Base-by-base conservation (phyloP, 2,888 invertebrate species). In the Amblyteles armatorius region DNA sequence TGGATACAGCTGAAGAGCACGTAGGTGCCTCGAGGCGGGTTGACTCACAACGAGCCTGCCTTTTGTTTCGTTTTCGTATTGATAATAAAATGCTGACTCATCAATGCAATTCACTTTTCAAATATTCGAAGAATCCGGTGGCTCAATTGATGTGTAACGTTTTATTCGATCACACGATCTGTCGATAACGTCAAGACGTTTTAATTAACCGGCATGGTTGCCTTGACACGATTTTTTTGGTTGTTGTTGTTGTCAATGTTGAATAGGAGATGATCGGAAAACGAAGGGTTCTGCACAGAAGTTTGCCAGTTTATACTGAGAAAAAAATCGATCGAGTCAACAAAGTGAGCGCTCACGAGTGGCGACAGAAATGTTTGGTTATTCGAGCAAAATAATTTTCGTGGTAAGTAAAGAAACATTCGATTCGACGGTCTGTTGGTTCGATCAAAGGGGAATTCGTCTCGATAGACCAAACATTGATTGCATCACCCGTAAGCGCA, bases 21-120 rank as follows among this genome's bases (percentile, higher is more conserved):
- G n/a, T 63, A 63, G 16, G 16, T 6, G 7, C 29, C 16, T 29
- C 26, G 33, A 29, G 40, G 72, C 22, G 36, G 55, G 11, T 72
- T 72, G 72, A 72, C 72, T 72, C 72, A 57, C 36, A 36, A 29
- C 72, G 22, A 55, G 40, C 57, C 36, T 29, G 55, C 36, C 72
- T 72, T 55, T 57, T 57, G 72, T 57, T 55, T 40, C 36, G 6
- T n/a, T 22, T 7, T 19, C 1, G 19, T 19, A 55, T 19, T 16
- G 36, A 9, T 33, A 55, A 36, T n/a, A 22, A 13, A 3, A 0
- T 22, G 26, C 36, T 72, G 72, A 72, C n/a, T 72, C 72, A 72
- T 72, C 36, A 33, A 2, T 13, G 9, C 33, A 29, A 29, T 69
- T 50, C 29, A 29, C 33, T 69, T 50, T 69, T 50, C 29, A 3